Conservation (phyloP, 2,888 invertebrate genomes). For the Standfussiana lucernea region DNA sequence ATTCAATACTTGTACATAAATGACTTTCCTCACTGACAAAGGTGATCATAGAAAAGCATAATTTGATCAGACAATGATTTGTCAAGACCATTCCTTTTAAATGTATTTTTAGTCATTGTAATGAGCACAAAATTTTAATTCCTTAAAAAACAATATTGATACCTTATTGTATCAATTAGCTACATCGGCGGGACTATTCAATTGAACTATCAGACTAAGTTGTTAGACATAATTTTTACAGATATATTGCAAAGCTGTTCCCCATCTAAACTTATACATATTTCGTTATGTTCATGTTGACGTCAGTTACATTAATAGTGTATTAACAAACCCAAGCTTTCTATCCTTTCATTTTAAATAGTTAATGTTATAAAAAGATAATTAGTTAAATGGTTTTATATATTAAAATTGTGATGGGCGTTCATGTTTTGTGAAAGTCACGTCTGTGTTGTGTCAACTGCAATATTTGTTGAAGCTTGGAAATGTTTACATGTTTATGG, state of each 20-base stretch:
- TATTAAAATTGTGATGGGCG: constrained; percentile 48
- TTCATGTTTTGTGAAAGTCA: constrained; percentile 53
- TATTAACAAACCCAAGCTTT: constrained; percentile 64
- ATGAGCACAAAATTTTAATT: constrained; percentile 80
- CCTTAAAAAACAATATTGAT: constrained; percentile 50
- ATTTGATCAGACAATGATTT: constrained; percentile 60
- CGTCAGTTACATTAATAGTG: constrained; percentile 64
- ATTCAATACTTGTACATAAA: constrained; percentile 56
- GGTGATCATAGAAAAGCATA: constrained; percentile 52
- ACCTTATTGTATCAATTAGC: constrained; percentile 50
- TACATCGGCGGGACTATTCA: constrained; percentile 13
- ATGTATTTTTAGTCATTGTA: constrained; percentile 70
- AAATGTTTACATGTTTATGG: constrained; percentile 76
- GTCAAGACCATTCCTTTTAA: constrained; percentile 76
- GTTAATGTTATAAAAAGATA: constrained; percentile 30
- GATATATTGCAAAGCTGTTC: constrained; percentile 41
- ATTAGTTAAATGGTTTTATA: constrained; percentile 47
- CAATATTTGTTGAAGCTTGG: constrained; percentile 70
- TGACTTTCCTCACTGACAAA: constrained; percentile 49
- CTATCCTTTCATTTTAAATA: constrained; percentile 35
- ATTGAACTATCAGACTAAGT: constrained; percentile 31
- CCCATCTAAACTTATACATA: constrained; percentile 54
- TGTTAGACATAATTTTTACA: constrained; percentile 46
- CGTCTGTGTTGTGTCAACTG: constrained; percentile 63
- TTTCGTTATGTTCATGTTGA: constrained; percentile 62